Percentiles rank a stretch among this genome's conserved stretches.
These are phyloP conservation scores for Xestia sexstrigata DNA, from an alignment of 2,888 invertebrate genomes.

Conservation along the genomic window DNA sequence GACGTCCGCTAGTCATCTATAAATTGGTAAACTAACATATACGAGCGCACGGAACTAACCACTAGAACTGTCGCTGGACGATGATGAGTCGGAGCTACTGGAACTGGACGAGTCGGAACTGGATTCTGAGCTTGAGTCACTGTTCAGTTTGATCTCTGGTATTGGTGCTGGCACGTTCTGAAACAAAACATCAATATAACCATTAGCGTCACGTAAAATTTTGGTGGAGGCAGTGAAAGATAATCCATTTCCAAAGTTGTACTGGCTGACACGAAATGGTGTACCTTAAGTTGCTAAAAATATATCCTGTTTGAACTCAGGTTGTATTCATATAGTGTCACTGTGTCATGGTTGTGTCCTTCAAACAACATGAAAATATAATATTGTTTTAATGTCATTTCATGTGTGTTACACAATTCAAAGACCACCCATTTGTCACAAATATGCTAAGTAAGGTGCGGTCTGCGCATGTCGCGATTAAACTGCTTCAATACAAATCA, in stretches of 20 bases:
- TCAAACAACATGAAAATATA: too few species aligned
- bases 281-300: neutral
- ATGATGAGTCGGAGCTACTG: slow-evolving; percentile 79
- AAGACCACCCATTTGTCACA: neutral
- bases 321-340: neutral
- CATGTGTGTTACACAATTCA: neutral
- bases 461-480: neutral
- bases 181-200: slow-evolving; percentile 18
- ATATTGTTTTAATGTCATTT: neutral
- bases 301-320: too few species aligned
- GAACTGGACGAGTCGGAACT: slow-evolving; percentile 80
- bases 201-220: neutral
- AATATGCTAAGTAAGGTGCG: neutral
- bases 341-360: neutral
- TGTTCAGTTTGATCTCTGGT: slow-evolving; percentile 82
- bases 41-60: slow-evolving; percentile 67
- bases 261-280: neutral
- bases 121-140: slow-evolving; percentile 82
- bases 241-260: neutral
- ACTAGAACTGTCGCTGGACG: slow-evolving; percentile 84
- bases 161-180: slow-evolving; percentile 85
- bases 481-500: neutral
- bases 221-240: neutral
- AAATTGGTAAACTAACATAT: neutral
- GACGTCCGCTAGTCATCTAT: too few species aligned